A percentile compares a stretch with the other conserved stretches of the same genome.
Conservation (phyloP, 2,113 vertebrate species). For the Ammodytes dubius region DNA sequence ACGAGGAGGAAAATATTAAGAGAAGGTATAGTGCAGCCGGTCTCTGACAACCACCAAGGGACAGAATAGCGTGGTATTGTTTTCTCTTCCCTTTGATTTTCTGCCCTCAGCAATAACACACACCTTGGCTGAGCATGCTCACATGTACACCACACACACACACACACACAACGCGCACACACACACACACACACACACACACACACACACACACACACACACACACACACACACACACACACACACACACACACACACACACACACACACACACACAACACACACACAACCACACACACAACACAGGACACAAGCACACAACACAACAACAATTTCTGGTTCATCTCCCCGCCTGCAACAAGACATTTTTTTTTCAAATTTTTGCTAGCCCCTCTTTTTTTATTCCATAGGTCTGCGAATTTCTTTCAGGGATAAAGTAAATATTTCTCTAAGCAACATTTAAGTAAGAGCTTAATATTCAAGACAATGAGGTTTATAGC, state of each 20-base stretch:
- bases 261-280: constrained; percentile 16
- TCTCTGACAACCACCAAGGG: constrained; percentile 57
- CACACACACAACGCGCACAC: constrained; percentile 15
- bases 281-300: constrained; percentile 20
- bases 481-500: neutral
- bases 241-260: constrained; percentile 9
- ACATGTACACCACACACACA: constrained; percentile 7
- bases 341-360: constrained; percentile 23
- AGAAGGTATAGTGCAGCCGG: constrained; percentile 42
- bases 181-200: constrained; percentile 22
- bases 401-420: constrained; percentile 30
- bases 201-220: constrained; percentile 7
- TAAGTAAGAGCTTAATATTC: constrained; percentile 22
- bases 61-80: constrained; percentile 69
- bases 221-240: constrained; percentile 32
- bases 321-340: constrained; percentile 53
- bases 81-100: constrained; percentile 76
- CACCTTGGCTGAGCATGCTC: neutral
- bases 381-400: constrained; percentile 24
- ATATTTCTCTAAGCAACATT: constrained; percentile 34
- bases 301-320: neutral
- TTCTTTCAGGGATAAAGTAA: constrained; percentile 42
- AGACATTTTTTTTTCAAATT: neutral
- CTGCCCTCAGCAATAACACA: constrained; percentile 71
- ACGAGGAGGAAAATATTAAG: constrained; percentile 40